A percentile compares a stretch with the other conserved stretches of the same genome.
Evolutionary conservation across 2,888 invertebrate genomes (phyloP).

Genomic region (Macrophya annulata): DNA sequence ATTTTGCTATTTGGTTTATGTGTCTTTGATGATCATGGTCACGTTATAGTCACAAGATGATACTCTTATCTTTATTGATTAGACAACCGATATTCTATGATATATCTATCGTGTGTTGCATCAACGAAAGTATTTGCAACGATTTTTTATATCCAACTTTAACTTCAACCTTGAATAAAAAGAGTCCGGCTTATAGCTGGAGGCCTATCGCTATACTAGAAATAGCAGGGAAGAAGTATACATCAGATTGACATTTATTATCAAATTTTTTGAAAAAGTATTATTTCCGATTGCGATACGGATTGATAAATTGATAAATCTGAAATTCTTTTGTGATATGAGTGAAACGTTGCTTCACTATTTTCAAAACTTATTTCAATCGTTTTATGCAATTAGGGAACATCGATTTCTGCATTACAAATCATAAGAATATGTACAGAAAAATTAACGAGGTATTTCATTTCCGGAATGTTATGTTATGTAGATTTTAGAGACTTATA

Average conservation of each 20-base stretch:
- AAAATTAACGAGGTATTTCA: too few relatives aligned
- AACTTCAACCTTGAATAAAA: not conserved
- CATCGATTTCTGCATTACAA: too few relatives aligned
- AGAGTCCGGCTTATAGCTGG: too few relatives aligned
- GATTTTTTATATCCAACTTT: not conserved
- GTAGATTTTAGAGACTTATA: not conserved
- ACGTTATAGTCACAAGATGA: not conserved
- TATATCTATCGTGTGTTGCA: not conserved
- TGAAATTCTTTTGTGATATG: not conserved
- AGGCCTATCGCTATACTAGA: not conserved
- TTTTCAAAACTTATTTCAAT: too few relatives aligned
- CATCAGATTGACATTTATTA: not conserved
- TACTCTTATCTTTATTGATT: not conserved
- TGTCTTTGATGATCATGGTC: not conserved
- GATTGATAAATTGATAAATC: not conserved
- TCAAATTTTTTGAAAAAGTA: not conserved
- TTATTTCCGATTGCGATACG: not conserved
- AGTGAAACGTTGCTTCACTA: not conserved
- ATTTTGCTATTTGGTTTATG: not conserved
- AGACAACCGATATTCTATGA: not conserved
- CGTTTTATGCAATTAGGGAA: too few relatives aligned
- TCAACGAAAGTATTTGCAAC: not conserved
- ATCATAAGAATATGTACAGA: too few relatives aligned
- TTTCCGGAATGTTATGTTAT: too few relatives aligned
- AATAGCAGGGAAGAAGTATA: not conserved